phyloP scores from a whole-genome alignment of 2,113 vertebrate genomes.

The Mormyrus lacerda region DNA sequence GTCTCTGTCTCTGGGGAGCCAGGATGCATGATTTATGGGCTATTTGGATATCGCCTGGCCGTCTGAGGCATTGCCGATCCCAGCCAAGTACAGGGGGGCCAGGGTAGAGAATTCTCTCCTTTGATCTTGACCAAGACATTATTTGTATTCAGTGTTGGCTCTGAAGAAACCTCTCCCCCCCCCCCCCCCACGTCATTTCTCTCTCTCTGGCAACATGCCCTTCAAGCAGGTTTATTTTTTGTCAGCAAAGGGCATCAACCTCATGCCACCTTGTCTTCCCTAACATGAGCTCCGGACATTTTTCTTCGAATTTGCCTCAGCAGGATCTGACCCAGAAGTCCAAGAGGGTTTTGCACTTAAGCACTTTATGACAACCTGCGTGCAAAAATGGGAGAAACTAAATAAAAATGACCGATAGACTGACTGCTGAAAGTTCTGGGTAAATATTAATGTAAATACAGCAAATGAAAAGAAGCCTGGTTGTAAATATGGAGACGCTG shows the following conservation, averaged over 20 bases:
- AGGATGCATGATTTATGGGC: conserved; percentile 49
- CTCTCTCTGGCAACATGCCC: neutral
- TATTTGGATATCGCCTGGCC: conserved; percentile 46
- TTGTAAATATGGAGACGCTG: neutral
- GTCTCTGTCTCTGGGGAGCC: conserved; percentile 34
- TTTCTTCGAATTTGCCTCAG: neutral
- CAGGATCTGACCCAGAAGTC: too few relatives aligned
- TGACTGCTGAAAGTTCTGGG: neutral
- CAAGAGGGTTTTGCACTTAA: neutral
- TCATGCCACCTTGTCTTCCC: neutral
- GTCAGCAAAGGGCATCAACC: conserved; percentile 6
- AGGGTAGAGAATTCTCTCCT: conserved; percentile 8
- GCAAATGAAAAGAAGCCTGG: neutral
- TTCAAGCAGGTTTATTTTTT: conserved; percentile 7
- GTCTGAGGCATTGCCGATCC: conserved; percentile 37
- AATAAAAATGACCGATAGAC: neutral
- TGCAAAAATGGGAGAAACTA: neutral
- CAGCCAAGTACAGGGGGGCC: neutral
- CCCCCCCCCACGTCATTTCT: neutral
- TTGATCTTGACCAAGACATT: conserved; percentile 21
- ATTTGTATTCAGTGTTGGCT: conserved; percentile 19
- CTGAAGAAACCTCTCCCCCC: neutral
- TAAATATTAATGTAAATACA: neutral
- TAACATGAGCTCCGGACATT: neutral
- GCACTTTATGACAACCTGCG: neutral